These are phyloP conservation scores for Pseudomyrmex pallidus DNA, from an alignment of 1,140 invertebrate genomes.

Conservation along the genomic window DNA sequence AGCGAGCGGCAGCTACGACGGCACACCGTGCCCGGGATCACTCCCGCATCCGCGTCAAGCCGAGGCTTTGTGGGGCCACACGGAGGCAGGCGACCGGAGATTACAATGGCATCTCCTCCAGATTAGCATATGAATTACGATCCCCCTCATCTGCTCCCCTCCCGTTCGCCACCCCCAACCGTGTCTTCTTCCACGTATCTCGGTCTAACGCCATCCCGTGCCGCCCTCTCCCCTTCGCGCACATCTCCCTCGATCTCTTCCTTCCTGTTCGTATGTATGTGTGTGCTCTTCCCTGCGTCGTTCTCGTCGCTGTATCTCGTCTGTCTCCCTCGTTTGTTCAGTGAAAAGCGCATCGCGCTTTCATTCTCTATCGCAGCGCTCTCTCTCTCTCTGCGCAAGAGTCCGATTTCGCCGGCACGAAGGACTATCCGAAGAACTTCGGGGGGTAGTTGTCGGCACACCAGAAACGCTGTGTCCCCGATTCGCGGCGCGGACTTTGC, in stretches of 20 bases:
- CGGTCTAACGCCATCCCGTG: slow-evolving; percentile 3
- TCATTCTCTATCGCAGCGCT: slow-evolving; percentile 23
- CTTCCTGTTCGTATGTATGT: slow-evolving; percentile 20
- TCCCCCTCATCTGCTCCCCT: slow-evolving; percentile 63
- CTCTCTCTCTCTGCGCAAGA: slow-evolving; percentile 34
- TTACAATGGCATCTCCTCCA: slow-evolving; percentile 85
- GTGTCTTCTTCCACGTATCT: slow-evolving; percentile 43
- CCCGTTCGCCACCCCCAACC: slow-evolving; percentile 48
- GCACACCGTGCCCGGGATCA: slow-evolving; percentile 77
- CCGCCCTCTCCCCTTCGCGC: not conserved
- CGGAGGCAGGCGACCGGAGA: slow-evolving; percentile 83
- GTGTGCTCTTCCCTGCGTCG: not conserved
- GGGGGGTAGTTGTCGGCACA: slow-evolving; percentile 44
- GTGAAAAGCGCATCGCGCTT: not conserved
- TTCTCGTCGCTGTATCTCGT: not conserved
- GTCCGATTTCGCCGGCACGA: slow-evolving; percentile 29
- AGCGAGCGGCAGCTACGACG: slow-evolving; percentile 32
- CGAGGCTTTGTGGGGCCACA: slow-evolving; percentile 82
- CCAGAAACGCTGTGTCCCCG: slow-evolving; percentile 51
- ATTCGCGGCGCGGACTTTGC: slow-evolving; percentile 48
- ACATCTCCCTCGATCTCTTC: slow-evolving; percentile 44
- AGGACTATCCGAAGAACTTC: slow-evolving; percentile 45
- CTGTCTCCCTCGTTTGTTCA: not conserved
- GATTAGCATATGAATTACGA: slow-evolving; percentile 86
- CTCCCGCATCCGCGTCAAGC: slow-evolving; percentile 81